Conservation (phyloP, 2,888 invertebrate genomes). For the Dryocosmus kuriphilus region DNA sequence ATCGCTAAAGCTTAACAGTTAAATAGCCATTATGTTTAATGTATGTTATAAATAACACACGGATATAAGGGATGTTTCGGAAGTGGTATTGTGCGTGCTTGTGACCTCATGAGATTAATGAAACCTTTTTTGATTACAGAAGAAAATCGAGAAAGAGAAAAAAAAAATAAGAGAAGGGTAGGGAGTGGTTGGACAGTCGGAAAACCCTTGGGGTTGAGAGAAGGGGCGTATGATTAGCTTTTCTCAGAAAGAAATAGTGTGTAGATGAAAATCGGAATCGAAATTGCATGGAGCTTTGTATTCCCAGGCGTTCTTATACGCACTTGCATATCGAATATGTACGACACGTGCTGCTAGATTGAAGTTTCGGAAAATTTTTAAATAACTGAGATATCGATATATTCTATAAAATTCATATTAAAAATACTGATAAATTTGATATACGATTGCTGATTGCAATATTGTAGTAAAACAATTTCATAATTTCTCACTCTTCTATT, state of each 20-base stretch:
- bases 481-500: no score
- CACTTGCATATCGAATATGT: conserved; percentile 60
- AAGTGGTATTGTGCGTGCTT: conserved; percentile 45
- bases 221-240: conserved; percentile 49
- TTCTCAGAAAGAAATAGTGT: conserved; percentile 46
- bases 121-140: conserved; percentile 50
- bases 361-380: neutral
- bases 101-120: conserved; percentile 45
- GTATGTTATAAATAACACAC: neutral
- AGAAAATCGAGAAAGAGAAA: conserved; percentile 11
- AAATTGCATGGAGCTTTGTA: conserved; percentile 51
- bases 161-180: conserved; percentile 42
- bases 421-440: neutral
- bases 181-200: neutral
- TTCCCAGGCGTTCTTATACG: conserved; percentile 56
- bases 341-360: conserved; percentile 46
- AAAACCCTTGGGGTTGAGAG: conserved; percentile 7
- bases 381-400: neutral
- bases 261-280: conserved; percentile 44
- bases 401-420: neutral
- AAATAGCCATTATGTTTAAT: neutral
- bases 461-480: neutral
- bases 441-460: neutral
- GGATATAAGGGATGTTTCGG: neutral
- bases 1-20: neutral